Evolutionary conservation across 2,888 invertebrate species (phyloP).

Genomic region (Diadromus collaris): DNA sequence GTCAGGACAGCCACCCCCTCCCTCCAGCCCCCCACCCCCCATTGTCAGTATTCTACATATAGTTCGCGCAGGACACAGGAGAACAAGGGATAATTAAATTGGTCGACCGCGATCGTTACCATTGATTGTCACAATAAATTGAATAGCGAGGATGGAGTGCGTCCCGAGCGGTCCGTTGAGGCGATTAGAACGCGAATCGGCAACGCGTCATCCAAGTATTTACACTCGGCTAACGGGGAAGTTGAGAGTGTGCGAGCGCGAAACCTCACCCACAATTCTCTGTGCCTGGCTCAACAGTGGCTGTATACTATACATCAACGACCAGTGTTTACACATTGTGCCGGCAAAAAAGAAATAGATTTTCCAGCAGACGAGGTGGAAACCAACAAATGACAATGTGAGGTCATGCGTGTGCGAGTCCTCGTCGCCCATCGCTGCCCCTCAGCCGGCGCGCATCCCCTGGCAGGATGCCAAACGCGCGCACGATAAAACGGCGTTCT

Average conservation of each 20-base stretch:
- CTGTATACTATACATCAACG: slow-evolving; percentile 34
- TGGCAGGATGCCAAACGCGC: slow-evolving; percentile 73
- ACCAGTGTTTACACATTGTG: slow-evolving; percentile 60
- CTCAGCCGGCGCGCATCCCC: slow-evolving; percentile 19
- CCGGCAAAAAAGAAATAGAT: slow-evolving; percentile 75
- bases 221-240: slow-evolving; percentile 29
- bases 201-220: slow-evolving; percentile 49
- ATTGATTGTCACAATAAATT: slow-evolving; percentile 7
- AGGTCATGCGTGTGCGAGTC: slow-evolving; percentile 69
- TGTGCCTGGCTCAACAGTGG: slow-evolving; percentile 47
- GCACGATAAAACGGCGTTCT: slow-evolving; percentile 72
- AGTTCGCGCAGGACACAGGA: background rate
- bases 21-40: background rate
- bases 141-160: slow-evolving; percentile 13
- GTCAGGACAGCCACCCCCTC: background rate
- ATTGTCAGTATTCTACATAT: slow-evolving; percentile 25
- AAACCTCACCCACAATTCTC: slow-evolving; percentile 23
- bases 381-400: slow-evolving; percentile 75
- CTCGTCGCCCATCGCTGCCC: slow-evolving; percentile 33
- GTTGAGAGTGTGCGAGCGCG: slow-evolving; percentile 23
- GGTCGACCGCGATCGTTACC: slow-evolving; percentile 21
- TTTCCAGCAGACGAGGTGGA: slow-evolving; percentile 77
- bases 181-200: slow-evolving; percentile 52
- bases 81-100: slow-evolving; percentile 12
- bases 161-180: slow-evolving; percentile 39